Conservation (phyloP, 2,113 vertebrate genomes). For the Brienomyrus longianalis region DNA sequence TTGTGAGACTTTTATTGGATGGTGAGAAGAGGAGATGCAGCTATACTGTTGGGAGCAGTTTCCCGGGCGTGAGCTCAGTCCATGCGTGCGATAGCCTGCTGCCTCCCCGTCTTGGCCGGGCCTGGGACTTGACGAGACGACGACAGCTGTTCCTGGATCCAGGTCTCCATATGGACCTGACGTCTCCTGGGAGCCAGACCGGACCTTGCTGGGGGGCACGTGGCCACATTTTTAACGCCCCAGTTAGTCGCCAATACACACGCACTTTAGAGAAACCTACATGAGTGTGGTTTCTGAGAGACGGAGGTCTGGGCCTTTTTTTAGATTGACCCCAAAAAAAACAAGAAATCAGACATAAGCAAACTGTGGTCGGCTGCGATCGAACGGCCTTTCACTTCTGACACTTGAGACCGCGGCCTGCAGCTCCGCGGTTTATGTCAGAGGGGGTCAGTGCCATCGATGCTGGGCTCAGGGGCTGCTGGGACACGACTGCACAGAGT, state of each 20-base stretch:
- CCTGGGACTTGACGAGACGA: not conserved
- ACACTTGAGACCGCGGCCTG: not conserved
- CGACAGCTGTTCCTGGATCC: slow-evolving; percentile 22
- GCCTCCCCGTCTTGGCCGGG: not conserved
- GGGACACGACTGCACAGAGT: not conserved
- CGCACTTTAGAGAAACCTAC: not conserved
- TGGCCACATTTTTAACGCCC: slow-evolving; percentile 15
- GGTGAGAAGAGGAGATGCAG: not conserved
- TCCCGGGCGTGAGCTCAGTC: not conserved
- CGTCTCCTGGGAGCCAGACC: slow-evolving; percentile 16
- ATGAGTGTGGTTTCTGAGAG: not conserved
- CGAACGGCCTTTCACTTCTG: not conserved
- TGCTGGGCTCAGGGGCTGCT: not conserved
- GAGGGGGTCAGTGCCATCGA: not conserved
- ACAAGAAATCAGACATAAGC: not conserved
- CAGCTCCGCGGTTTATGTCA: not conserved
- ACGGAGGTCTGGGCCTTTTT: not conserved
- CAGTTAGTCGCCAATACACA: slow-evolving; percentile 19
- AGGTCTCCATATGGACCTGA: slow-evolving; percentile 26
- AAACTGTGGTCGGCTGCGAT: not conserved
- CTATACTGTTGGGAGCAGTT: not conserved
- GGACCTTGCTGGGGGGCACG: not conserved
- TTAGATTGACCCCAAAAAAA: not conserved
- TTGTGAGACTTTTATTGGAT: not conserved
- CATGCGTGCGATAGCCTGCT: not conserved